Evolutionary conservation across 2,888 invertebrate genomes (phyloP).

Genomic region (Colletes collaris): DNA sequence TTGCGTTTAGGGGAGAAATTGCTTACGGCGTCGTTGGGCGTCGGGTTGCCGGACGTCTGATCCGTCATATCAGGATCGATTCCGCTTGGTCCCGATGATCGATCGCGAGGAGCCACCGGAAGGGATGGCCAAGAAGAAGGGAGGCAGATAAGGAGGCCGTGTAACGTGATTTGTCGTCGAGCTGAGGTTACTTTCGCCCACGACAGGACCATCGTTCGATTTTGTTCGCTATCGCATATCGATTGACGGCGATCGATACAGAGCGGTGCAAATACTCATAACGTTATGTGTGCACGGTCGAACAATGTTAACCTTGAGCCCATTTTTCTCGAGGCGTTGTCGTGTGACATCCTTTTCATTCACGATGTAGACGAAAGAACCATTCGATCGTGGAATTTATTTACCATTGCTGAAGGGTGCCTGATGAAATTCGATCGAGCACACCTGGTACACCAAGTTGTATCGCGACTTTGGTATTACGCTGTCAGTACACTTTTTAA

Average conservation of each 20-base stretch:
- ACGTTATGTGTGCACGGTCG: constrained; percentile 25
- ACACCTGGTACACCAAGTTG: not conserved
- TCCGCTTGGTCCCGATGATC: constrained; percentile 19
- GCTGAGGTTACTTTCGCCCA: constrained; percentile 42
- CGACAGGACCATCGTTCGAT: constrained; percentile 55
- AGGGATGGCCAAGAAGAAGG: not conserved
- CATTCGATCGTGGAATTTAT: constrained; percentile 3
- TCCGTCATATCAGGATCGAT: constrained; percentile 47
- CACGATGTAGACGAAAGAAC: constrained; percentile 7
- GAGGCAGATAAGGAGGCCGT: not conserved
- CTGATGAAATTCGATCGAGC: not conserved
- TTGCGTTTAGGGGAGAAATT: constrained; percentile 21
- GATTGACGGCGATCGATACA: constrained; percentile 46
- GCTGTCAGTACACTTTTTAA: too few species aligned
- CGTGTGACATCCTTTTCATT: constrained; percentile 46
- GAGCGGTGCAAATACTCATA: constrained; percentile 25
- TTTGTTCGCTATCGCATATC: constrained; percentile 56
- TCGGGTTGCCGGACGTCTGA: constrained; percentile 25
- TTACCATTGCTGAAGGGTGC: not conserved
- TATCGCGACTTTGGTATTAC: too few species aligned
- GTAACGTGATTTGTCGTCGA: constrained; percentile 47
- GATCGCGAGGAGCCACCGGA: not conserved
- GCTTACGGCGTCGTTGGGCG: constrained; percentile 17
- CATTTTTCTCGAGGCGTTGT: constrained; percentile 41
- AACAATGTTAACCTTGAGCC: constrained; percentile 53